Base-by-base conservation (phyloP, 2,113 vertebrate genomes). In the Pelusios castaneus region DNA sequence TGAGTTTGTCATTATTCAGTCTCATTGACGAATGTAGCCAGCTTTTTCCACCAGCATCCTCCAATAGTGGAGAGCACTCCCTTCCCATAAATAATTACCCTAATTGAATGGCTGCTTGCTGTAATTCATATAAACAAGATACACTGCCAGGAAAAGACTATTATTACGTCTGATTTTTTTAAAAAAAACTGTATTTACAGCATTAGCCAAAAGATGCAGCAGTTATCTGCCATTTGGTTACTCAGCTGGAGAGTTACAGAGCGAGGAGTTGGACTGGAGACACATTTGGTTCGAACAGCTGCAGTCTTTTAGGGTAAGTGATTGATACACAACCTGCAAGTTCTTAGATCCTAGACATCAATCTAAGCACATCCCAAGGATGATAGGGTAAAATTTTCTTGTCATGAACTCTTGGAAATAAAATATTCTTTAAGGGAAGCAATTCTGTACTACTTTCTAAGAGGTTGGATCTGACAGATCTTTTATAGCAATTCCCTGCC, bases 361-460 rank as follows among this genome's bases (percentile, higher is more conserved):
- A 29, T 0, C 27, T 1, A 4, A 38, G 82, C 5, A 3, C 0
- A 12, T 49, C 75, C 51, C 87, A 90, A 49, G 6, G 0, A 52
- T 2, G 76, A 73, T 76, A 63, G 19, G 49, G 19, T 0, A 2
- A 54, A 3, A 10, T 27, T 83, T 82, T 43, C 73, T 86, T 0
- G 0, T 43, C 2, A 2, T 45, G 51, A 14, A 73, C 8, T 4
- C 14, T 31, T 4, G 2, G n/a, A 85, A 86, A 56, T 22, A 31
- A 55, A 70, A 9, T 19, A 2, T 4, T 8, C 13, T 0, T 0
- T 4, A 1, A 14, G 38, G 25, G 49, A 4, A 7, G 43, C 4
- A 41, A 55, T 45, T 89, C 83, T 38, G 38, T 11, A 1, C 45
- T 56, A 52, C 21, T 80, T 55, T n/a, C 45, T 75, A 75, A 43